phyloP scores from a whole-genome alignment of 1,140 invertebrate genomes.

The Drosophila sechellia region DNA sequence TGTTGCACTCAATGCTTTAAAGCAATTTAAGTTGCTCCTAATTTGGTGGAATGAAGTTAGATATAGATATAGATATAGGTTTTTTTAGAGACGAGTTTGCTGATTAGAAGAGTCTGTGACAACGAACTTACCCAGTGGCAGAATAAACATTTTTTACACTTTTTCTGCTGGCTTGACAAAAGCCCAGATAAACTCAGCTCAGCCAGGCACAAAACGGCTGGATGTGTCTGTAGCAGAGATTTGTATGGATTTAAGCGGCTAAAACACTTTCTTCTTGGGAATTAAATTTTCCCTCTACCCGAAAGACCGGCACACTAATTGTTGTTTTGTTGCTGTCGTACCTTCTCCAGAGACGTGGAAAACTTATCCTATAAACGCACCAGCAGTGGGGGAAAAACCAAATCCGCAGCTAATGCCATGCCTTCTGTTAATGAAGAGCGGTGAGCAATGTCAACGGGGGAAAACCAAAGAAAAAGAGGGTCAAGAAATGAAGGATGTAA shows the following conservation, averaged over 20 bases:
- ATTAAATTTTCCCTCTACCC: constrained; percentile 25
- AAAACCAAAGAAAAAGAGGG: neutral
- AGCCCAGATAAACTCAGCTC: constrained; percentile 31
- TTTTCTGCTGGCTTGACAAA: neutral
- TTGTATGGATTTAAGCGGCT: constrained; percentile 22
- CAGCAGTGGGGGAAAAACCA: constrained; percentile 24
- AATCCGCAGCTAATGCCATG: constrained; percentile 28
- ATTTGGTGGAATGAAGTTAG: no score
- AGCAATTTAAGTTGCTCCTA: no score
- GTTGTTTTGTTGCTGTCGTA: constrained; percentile 26
- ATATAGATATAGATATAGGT: no score
- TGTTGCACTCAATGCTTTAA: no score
- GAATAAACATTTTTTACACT: neutral
- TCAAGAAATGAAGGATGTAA: constrained; percentile 8
- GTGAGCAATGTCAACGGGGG: constrained; percentile 9
- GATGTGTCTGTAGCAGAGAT: constrained; percentile 19
- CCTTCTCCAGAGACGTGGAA: neutral
- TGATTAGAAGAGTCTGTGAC: constrained; percentile 19
- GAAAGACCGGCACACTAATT: constrained; percentile 36
- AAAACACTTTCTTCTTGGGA: constrained; percentile 29
- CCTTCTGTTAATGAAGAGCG: constrained; percentile 43
- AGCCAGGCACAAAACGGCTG: constrained; percentile 21
- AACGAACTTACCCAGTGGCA: neutral
- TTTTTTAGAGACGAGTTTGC: neutral
- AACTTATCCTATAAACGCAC: constrained; percentile 51